Percentiles rank a stretch among this genome's conserved stretches.
Evolutionary conservation across 2,888 invertebrate species (phyloP).

Genomic region (Dicroscelio sp.): DNA sequence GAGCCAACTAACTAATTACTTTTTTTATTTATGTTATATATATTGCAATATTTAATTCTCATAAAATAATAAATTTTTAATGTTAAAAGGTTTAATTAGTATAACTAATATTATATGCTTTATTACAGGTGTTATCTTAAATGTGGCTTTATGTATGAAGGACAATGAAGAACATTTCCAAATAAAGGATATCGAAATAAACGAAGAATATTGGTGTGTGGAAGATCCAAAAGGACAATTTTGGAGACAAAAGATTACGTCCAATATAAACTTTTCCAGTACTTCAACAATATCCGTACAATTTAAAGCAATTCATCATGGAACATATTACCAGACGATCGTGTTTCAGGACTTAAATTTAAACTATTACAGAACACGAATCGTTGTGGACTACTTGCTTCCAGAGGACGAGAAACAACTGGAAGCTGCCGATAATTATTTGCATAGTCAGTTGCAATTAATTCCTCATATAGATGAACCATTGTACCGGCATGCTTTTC

Average conservation of each 20-base stretch:
- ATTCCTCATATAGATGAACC: conserved; percentile 53
- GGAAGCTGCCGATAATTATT: conserved; percentile 59
- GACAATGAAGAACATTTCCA: conserved; percentile 55
- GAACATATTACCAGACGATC: conserved; percentile 64
- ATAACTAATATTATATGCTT: no score
- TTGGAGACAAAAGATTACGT: conserved; percentile 32
- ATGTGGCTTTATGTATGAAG: conserved; percentile 48
- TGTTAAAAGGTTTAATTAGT: no score
- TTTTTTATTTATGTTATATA: no score
- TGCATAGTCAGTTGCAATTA: conserved; percentile 53
- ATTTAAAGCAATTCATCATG: conserved; percentile 47
- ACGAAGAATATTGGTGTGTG: conserved; percentile 35
- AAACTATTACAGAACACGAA: conserved; percentile 57
- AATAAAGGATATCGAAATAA: conserved; percentile 32
- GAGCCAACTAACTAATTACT: no score
- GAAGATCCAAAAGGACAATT: conserved; percentile 49
- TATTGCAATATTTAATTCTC: no score
- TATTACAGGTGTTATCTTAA: conserved; percentile 40
- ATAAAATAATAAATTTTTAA: no score
- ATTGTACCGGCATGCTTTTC: conserved; percentile 52
- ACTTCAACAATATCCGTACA: conserved; percentile 3
- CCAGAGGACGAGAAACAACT: conserved; percentile 54
- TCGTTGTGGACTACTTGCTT: conserved; percentile 54
- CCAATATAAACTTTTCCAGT: background rate
- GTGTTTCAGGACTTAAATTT: conserved; percentile 51